A percentile compares a stretch with the other conserved stretches of the same genome.
These are phyloP conservation scores for Eupithecia abbreviata DNA, from an alignment of 2,888 invertebrate species.

Conservation along the genomic window DNA sequence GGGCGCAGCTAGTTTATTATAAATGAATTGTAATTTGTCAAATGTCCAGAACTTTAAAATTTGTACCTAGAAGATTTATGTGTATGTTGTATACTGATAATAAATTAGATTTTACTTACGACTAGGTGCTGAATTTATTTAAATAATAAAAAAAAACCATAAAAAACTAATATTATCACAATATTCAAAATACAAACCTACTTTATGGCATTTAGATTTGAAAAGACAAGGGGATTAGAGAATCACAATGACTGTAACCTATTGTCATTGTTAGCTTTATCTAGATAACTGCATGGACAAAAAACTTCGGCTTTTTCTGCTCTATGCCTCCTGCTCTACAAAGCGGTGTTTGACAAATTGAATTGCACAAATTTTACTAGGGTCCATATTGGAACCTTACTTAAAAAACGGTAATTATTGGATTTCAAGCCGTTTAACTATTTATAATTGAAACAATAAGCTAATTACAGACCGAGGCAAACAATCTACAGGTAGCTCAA, in stretches of 20 bases:
- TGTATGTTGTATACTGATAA: neutral
- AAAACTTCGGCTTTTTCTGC: neutral
- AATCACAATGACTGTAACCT: neutral
- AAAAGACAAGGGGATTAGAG: neutral
- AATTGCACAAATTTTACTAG: neutral
- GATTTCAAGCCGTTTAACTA: neutral
- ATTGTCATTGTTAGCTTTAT: slow-evolving; percentile 1
- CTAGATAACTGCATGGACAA: neutral
- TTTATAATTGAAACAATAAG: neutral
- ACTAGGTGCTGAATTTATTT: neutral
- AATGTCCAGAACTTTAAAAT: neutral
- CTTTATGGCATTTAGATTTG: neutral
- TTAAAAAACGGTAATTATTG: neutral
- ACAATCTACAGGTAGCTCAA: no score
- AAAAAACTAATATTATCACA: no score
- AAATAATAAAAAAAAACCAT: no score
- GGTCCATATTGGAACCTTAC: neutral
- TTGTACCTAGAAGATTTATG: neutral
- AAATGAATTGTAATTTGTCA: neutral
- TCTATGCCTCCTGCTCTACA: neutral
- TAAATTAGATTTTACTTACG: neutral
- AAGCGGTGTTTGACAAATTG: neutral
- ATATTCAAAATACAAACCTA: neutral
- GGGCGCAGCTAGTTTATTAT: neutral
- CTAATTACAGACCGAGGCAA: no score